A percentile compares a stretch with the other conserved stretches of the same genome.
These are phyloP conservation scores for Menura novaehollandiae DNA, from an alignment of 2,113 vertebrate genomes.

Conservation along the genomic window DNA sequence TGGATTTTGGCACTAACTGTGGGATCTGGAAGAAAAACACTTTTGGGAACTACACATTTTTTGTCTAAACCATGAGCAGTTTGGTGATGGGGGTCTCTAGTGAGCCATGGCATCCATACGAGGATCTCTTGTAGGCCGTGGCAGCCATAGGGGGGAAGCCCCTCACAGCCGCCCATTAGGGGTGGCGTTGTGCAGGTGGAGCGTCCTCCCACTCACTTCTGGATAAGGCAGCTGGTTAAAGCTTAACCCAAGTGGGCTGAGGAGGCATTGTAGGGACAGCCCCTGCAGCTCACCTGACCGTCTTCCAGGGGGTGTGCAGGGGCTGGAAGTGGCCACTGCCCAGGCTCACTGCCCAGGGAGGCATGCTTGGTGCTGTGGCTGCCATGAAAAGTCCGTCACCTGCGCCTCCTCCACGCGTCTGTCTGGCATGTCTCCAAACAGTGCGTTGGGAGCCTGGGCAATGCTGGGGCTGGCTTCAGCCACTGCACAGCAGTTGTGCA, in stretches of 20 bases:
- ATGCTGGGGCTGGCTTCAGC: accelerated
- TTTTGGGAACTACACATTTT: accelerated
- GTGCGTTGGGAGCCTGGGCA: accelerated
- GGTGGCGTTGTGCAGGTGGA: accelerated
- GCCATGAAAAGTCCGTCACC: accelerated
- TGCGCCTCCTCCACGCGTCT: accelerated
- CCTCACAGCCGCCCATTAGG: no score
- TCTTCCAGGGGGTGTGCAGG: accelerated
- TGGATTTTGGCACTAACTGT: neutral
- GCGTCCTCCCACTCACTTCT: accelerated
- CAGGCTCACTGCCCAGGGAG: neutral
- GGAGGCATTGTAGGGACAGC: neutral
- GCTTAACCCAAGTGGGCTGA: neutral
- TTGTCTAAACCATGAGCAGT: neutral
- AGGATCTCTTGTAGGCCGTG: neutral
- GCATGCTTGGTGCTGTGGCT: accelerated
- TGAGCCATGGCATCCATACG: neutral
- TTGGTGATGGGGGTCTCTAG: accelerated
- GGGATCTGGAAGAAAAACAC: neutral
- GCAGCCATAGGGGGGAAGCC: accelerated
- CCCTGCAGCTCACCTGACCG: accelerated
- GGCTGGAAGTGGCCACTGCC: neutral
- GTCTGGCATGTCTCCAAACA: accelerated
- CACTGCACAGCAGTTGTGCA: accelerated
- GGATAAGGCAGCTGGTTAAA: neutral